These are phyloP conservation scores for Ifrita kowaldi DNA, from an alignment of 2,113 vertebrate genomes.

Conservation along the genomic window DNA sequence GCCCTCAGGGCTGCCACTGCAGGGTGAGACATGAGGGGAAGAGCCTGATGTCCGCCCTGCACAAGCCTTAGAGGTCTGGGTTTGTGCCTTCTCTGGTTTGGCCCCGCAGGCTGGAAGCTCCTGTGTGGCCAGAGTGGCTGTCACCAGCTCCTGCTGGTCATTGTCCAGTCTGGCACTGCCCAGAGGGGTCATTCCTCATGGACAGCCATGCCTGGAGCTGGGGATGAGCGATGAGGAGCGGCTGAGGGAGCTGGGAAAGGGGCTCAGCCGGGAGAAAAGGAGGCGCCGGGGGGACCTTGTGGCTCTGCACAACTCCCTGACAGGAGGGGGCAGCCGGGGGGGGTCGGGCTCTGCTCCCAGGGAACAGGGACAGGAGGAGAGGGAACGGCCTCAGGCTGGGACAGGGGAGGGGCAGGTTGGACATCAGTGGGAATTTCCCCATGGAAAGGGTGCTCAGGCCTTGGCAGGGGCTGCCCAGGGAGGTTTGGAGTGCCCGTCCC, in stretches of 20 bases:
- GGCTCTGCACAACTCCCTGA: not conserved
- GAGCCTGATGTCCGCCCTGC: not conserved
- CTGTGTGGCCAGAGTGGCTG: no score
- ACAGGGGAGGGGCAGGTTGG: accelerated
- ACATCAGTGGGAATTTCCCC: accelerated
- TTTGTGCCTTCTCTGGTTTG: not conserved
- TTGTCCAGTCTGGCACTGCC: accelerated
- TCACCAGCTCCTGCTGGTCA: not conserved
- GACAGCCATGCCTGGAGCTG: not conserved
- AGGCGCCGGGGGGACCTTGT: not conserved
- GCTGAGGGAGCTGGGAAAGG: not conserved
- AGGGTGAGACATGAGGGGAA: not conserved
- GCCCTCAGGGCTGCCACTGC: not conserved
- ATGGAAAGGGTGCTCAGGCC: accelerated
- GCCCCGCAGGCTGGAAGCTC: accelerated
- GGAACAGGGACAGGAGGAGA: not conserved
- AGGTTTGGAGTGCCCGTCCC: not conserved
- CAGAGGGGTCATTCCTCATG: not conserved
- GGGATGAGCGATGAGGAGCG: not conserved
- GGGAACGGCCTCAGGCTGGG: not conserved
- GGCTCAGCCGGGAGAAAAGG: not conserved
- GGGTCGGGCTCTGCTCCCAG: not conserved
- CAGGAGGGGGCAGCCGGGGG: not conserved
- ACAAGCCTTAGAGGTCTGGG: not conserved
- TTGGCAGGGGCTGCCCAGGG: not conserved